Evolutionary conservation across 2,113 vertebrate species (phyloP).

Genomic region (Kobus ellipsiprymnus): DNA sequence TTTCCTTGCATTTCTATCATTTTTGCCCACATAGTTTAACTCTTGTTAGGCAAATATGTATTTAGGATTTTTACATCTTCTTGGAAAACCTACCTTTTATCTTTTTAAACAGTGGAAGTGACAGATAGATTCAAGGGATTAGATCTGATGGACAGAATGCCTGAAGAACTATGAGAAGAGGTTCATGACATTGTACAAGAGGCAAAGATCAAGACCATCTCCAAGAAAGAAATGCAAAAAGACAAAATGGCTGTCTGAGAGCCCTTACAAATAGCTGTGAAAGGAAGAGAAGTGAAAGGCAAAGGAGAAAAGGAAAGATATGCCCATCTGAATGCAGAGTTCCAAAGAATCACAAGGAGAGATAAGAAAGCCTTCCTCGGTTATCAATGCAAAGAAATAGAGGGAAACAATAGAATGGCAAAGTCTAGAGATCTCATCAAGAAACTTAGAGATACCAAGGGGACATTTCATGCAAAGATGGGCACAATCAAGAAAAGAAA

Average conservation of each 20-base stretch:
- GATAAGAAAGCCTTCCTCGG: not conserved
- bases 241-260: not conserved
- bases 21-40: not conserved
- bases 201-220: not conserved
- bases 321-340: not conserved
- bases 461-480: not conserved
- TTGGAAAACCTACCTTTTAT: not conserved
- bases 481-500: not conserved
- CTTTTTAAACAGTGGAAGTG: not conserved
- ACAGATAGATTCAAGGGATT: not conserved
- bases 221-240: not conserved
- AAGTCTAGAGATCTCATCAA: not conserved
- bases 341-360: not conserved
- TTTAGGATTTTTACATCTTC: not conserved
- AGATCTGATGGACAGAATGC: not conserved
- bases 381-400: not conserved
- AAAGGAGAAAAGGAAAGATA: not conserved
- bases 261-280: not conserved
- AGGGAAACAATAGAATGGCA: not conserved
- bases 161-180: not conserved
- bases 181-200: not conserved
- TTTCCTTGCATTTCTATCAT: not conserved
- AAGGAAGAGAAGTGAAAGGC: not conserved
- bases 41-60: not conserved
- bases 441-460: not conserved